Evolutionary conservation across 1,140 invertebrate genomes (phyloP), one percentile per base, ranked within the genome.

Genomic region (Harpegnathos saltator): DNA sequence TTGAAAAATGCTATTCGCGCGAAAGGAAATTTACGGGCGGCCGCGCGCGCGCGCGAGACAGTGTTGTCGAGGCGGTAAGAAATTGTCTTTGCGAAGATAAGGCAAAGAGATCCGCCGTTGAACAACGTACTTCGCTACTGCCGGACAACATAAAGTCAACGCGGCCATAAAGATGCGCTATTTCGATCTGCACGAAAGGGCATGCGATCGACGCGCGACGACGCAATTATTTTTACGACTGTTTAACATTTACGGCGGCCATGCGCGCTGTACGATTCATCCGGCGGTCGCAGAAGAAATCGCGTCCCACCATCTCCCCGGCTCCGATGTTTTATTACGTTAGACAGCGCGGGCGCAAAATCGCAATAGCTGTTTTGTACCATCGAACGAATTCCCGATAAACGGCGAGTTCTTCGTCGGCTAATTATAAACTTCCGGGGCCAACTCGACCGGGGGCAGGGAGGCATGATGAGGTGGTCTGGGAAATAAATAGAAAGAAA

Each of bases 1-100:
- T 80, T 80, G 75, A 80, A 71, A 80, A 80, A 80, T 80, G 65
- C 52, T 58, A 80, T 80, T 80, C 65, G 75, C 26, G 71, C 26
- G 71, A 74, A 74, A 74, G 78, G 74, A 74, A 82, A 73, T 63
- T 82, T 74, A 74, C 58, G 56, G 78, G 54, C 78, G 58, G 56
- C 59, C 58, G 71, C n/a, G n/a, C n/a, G n/a, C n/a, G n/a, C n/a
- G n/a, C 56, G 54, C 56, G 56, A 59, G 58, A 74, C 69, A 26
- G 19, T 19, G 56, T 74, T 82, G 69, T 62, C 61, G 48, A 33
- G 17, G 22, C n/a, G 24, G 17, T 82, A 74, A 74, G 71, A 74
- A 72, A 74, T 50, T 24, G 69, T 44, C 61, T 82, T 74, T 44
- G 33, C 33, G 17, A 82, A 80, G 75, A 80, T 80, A 80, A 71